phyloP scores from a whole-genome alignment of 2,797 vertebrate species.

The Yasuhikotakia modesta region DNA sequence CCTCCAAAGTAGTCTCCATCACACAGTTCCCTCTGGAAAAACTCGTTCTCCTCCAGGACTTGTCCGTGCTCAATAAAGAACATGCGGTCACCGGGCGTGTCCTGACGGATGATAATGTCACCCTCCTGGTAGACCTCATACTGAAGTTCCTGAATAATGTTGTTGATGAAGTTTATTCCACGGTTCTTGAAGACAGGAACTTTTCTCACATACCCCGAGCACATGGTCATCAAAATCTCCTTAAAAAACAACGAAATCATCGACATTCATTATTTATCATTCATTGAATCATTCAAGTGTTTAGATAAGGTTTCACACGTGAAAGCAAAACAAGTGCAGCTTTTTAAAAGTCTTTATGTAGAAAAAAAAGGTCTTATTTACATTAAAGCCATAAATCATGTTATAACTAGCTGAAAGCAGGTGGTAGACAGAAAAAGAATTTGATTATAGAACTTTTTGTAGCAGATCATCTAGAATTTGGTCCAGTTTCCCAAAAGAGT shows the following conservation, averaged over 20 bases:
- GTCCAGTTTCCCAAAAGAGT: too few species aligned
- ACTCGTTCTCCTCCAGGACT: constrained; percentile 68
- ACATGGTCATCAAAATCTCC: constrained; percentile 71
- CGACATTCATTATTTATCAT: too few species aligned
- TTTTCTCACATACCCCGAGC: constrained; percentile 68
- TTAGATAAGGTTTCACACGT: neutral
- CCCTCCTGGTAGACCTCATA: constrained; percentile 70
- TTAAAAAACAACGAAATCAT: constrained; percentile 36
- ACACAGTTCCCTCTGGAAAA: constrained; percentile 68
- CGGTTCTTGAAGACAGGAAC: constrained; percentile 71
- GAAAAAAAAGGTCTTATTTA: too few species aligned
- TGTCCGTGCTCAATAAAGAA: constrained; percentile 74
- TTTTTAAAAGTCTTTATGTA: too few species aligned
- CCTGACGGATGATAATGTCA: constrained; percentile 65
- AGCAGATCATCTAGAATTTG: too few species aligned
- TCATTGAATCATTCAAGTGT: neutral
- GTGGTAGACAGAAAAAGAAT: too few species aligned
- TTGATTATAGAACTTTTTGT: too few species aligned
- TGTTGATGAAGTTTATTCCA: constrained; percentile 71
- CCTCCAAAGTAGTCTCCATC: constrained; percentile 77
- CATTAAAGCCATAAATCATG: too few species aligned
- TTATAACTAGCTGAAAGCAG: too few species aligned
- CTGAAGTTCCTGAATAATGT: constrained; percentile 63
- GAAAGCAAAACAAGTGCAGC: too few species aligned
- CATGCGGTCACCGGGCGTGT: constrained; percentile 71